Percentiles rank a stretch among this genome's conserved stretches.
Evolutionary conservation across 53 echinoderm and acorn worm genomes (phyloP).

Genomic region (Henricia sp.): DNA sequence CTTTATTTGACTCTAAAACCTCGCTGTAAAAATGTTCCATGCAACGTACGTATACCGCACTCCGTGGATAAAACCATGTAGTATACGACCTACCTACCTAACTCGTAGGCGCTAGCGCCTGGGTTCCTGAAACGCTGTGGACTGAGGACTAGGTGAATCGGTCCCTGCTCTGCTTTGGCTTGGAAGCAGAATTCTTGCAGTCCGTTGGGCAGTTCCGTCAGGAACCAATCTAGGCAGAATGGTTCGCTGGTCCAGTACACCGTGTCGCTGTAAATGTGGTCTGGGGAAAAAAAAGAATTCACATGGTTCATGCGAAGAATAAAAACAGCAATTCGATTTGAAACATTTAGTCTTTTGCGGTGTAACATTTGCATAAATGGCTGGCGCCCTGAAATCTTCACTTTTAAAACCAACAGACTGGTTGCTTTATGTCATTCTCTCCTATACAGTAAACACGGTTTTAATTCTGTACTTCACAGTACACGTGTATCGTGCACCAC

Average conservation of each 20-base stretch:
- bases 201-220: conserved; percentile 6
- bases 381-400: too few relatives aligned
- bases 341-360: too few relatives aligned
- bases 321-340: too few relatives aligned
- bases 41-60: not conserved
- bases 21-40: too few relatives aligned
- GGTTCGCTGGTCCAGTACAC: conserved; percentile 42
- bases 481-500: too few relatives aligned
- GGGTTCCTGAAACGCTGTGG: conserved; percentile 45
- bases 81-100: not conserved
- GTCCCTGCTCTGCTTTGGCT: conserved; percentile 14
- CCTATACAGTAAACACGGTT: too few relatives aligned
- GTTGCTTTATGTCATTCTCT: too few relatives aligned
- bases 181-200: conserved; percentile 36
- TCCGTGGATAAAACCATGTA: not conserved
- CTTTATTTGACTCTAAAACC: too few relatives aligned
- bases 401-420: too few relatives aligned
- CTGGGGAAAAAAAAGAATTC: not conserved
- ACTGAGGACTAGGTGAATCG: conserved; percentile 42
- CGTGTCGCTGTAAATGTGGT: conserved; percentile 31
- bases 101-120: conserved; percentile 34
- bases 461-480: too few relatives aligned
- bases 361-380: too few relatives aligned
- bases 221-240: conserved; percentile 39
- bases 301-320: too few relatives aligned